Base-by-base conservation (phyloP, 2,113 vertebrate species). In the Crotalus tigris region DNA sequence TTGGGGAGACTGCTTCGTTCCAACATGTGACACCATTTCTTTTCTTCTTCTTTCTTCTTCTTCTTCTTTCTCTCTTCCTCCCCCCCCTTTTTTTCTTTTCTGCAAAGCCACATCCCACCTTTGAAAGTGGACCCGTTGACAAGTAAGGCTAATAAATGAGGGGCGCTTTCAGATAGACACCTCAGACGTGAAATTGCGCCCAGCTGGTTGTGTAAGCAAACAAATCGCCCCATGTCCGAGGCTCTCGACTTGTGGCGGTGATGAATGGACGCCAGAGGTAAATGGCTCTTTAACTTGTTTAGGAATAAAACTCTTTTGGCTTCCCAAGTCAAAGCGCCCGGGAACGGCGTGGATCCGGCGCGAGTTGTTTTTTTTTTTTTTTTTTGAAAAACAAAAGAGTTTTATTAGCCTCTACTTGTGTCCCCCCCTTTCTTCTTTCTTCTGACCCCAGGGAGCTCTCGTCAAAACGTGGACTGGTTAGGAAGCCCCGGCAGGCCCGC, bases 131-230 rank as follows among this genome's bases (percentile, higher is more conserved):
- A 98, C 98, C 98, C 96, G 94, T 98, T 99, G 98, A 99, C 98
- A 99, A 97, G 97, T 95, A 97, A 97, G 97, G 97, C 96, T 98
- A 98, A 99, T 99, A 99, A 99, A 99, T 99, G 98, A 98, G 98
- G 97, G 96, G 95, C 96, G 97, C 99, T 99, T 99, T 99, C 98
- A 99, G 98, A 98, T 98, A 98, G 98, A 98, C 98, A 98, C 98
- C 98, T 98, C 98, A 99, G 98, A 99, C 98, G 99, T 99, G 98
- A 99, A 99, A 99, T 99, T 98, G 98, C 98, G 97, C 98, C 98
- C 98, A 98, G 98, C 98, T 99, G 98, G 98, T 98, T 98, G 98
- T 98, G 98, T 98, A 98, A 98, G 98, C 98, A 99, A 99, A 99
- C 99, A 99, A 99, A 99, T 99, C 98, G 98, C 98, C 97, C 98